Percentiles rank a stretch among this genome's conserved stretches.
These are phyloP conservation scores for Rhabditoides inermis DNA, from an alignment of 2,888 invertebrate species.

Conservation along the genomic window DNA sequence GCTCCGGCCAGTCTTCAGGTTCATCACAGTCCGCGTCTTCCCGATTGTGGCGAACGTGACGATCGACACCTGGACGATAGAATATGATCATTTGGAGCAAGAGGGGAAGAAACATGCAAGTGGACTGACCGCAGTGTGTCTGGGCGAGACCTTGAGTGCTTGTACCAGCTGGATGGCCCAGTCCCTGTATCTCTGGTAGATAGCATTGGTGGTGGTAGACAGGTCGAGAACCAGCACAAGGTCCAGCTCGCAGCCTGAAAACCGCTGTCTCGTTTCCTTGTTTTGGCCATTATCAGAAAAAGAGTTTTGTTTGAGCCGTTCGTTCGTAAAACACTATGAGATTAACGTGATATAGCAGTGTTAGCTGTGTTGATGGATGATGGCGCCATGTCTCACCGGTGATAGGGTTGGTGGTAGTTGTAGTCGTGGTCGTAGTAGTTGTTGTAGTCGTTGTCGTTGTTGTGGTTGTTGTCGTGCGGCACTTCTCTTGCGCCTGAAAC, in stretches of 20 bases:
- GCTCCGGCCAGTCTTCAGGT: constrained; percentile 35
- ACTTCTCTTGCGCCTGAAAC: constrained; percentile 38
- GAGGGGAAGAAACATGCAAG: background rate
- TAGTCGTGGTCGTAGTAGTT: constrained; percentile 35
- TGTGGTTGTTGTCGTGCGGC: constrained; percentile 43
- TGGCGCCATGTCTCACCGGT: too few species aligned
- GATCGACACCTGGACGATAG: constrained; percentile 30
- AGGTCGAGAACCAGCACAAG: constrained; percentile 48
- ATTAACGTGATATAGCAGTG: background rate
- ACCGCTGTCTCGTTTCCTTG: too few species aligned
- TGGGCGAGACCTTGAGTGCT: constrained; percentile 38
- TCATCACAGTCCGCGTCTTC: constrained; percentile 41
- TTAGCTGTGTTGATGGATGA: background rate
- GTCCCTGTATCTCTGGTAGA: constrained; percentile 41
- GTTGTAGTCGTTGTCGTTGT: constrained; percentile 47
- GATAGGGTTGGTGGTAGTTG: constrained; percentile 38
- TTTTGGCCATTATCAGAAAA: too few species aligned
- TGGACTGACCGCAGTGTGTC: constrained; percentile 34
- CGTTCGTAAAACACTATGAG: background rate
- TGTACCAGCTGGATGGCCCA: constrained; percentile 37
- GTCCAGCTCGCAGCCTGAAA: constrained; percentile 44
- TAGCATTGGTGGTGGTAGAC: constrained; percentile 47
- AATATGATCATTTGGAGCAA: background rate
- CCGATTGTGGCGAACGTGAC: constrained; percentile 46
- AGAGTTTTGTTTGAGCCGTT: too few species aligned